phyloP scores from a whole-genome alignment of 2,888 invertebrate genomes.

The Lasius platythorax region DNA sequence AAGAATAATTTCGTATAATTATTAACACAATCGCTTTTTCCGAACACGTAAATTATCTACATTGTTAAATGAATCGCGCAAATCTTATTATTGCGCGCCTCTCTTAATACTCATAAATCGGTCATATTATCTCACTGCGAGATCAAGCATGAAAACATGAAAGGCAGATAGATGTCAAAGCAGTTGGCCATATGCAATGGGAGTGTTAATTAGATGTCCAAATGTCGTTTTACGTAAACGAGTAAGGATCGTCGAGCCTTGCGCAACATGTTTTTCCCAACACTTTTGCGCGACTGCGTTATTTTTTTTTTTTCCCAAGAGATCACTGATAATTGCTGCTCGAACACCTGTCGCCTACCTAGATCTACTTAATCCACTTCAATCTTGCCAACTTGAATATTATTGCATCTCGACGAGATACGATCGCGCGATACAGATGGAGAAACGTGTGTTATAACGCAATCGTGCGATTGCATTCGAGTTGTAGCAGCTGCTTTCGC shows the following conservation, averaged over 20 bases:
- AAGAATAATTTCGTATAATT: conserved; percentile 41
- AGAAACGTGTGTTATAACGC: conserved; percentile 33
- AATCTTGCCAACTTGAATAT: conserved; percentile 25
- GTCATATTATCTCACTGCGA: conserved; percentile 28
- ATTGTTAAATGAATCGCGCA: conserved; percentile 12
- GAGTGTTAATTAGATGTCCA: conserved; percentile 46
- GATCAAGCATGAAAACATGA: background rate
- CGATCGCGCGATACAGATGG: conserved; percentile 17
- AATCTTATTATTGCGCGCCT: conserved; percentile 12
- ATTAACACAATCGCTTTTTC: conserved; percentile 11
- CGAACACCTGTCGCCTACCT: conserved; percentile 42
- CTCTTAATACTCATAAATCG: conserved; percentile 1
- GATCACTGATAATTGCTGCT: conserved; percentile 12
- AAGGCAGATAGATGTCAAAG: conserved; percentile 37
- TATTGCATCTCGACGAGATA: conserved; percentile 24
- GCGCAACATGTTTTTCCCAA: background rate
- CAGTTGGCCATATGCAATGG: background rate
- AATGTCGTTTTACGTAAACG: conserved; percentile 23
- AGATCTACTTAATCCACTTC: conserved; percentile 37
- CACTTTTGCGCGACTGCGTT: background rate
- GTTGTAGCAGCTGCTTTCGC: background rate
- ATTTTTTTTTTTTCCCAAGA: background rate
- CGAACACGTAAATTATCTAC: background rate
- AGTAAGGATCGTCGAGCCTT: background rate
- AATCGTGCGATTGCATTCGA: background rate